phyloP scores from a whole-genome alignment of 2,113 vertebrate species.

The Narcine bancroftii region DNA sequence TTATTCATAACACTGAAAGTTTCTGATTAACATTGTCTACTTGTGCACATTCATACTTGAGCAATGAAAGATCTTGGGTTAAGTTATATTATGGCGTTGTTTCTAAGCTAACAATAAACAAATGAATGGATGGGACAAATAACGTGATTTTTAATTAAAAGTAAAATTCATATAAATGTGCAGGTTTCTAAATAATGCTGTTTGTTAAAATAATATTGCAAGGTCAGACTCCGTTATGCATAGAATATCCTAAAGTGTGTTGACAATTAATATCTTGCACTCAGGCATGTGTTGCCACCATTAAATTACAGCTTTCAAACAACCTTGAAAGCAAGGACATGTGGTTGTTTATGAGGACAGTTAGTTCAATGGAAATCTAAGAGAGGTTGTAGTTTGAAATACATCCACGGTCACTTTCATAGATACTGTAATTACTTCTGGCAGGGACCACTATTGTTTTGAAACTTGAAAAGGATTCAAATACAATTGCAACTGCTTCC shows the following conservation, averaged over 20 bases:
- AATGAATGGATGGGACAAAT: not conserved
- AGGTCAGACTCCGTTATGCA: not conserved
- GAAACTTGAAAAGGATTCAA: constrained; percentile 2
- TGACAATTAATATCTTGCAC: not conserved
- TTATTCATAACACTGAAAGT: not conserved
- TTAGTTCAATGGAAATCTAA: not conserved
- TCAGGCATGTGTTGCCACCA: not conserved
- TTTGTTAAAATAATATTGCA: not conserved
- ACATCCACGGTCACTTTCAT: not conserved
- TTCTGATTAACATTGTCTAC: not conserved
- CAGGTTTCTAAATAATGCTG: not conserved
- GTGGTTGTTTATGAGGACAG: constrained; percentile 20
- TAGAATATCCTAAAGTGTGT: not conserved
- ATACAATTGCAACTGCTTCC: no score
- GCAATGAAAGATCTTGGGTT: not conserved
- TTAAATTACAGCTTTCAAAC: constrained; percentile 29
- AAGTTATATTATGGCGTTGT: not conserved
- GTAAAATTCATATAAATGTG: not conserved
- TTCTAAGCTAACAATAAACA: not conserved
- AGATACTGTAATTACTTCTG: not conserved
- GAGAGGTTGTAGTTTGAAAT: constrained; percentile 31
- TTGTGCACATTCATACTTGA: not conserved
- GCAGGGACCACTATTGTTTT: not conserved
- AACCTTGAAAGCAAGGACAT: constrained; percentile 27
- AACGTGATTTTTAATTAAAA: not conserved